A percentile compares a stretch with the other conserved stretches of the same genome.
Conservation (phyloP, 2,113 vertebrate genomes). For the Stictonetta naevosa region DNA sequence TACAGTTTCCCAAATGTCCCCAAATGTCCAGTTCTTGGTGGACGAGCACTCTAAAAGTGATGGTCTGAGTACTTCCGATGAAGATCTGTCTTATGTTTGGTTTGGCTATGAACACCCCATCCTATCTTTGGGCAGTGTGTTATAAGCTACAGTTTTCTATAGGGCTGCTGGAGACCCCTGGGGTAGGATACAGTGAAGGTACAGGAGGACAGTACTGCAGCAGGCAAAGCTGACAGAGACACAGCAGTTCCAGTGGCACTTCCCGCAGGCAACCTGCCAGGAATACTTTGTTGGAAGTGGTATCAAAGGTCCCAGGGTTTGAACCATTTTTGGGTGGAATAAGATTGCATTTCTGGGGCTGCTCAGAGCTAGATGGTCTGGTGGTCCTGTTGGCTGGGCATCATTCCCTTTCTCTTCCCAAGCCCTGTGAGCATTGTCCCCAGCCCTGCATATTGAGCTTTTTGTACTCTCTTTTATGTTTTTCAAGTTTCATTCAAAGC, state of each 20-base stretch:
- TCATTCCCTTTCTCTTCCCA: neutral
- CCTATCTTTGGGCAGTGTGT: neutral
- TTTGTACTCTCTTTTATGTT: neutral
- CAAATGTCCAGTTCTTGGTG: neutral
- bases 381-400: neutral
- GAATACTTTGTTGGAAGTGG: neutral
- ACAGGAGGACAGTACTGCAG: fast-evolving
- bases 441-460: neutral
- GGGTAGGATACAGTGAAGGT: neutral
- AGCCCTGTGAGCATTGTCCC: neutral
- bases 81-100: neutral
- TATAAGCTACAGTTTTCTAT: neutral
- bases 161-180: neutral
- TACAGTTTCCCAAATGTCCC: neutral
- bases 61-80: neutral
- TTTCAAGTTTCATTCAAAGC: neutral
- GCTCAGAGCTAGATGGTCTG: neutral
- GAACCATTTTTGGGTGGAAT: neutral
- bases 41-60: neutral
- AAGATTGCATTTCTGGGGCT: fast-evolving
- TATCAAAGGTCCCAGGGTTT: neutral
- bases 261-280: neutral
- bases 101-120: neutral
- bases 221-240: neutral
- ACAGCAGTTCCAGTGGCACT: fast-evolving